Evolutionary conservation across 2,113 vertebrate species (phyloP), one percentile per base, ranked within the genome.

Genomic region (Centropus unirufus): DNA sequence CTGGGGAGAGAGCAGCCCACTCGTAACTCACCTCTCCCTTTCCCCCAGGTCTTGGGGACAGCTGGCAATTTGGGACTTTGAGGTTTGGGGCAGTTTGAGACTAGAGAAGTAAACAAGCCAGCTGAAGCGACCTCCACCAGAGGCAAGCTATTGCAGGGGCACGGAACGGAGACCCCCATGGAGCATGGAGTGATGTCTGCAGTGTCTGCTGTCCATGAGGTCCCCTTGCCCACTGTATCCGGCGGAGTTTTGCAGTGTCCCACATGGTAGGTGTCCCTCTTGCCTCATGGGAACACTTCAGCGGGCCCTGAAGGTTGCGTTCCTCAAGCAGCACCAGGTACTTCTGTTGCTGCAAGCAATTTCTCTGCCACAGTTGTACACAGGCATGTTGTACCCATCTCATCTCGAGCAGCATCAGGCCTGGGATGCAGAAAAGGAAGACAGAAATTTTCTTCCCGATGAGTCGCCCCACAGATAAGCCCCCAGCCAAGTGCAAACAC

Each of bases 181-280:
- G 40, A 46, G 39, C 54, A 67, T 62, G 30, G 3, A 14, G 11
- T 0, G 0, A 11, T 27, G 58, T 14, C 49, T 42, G 15, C n/a
- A 26, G 13, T 0, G 0, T 19, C 34, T 55, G 34, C 1, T 1
- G n/a, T 14, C 36, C 1, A 0, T 16, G 14, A 17, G 63, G 8
- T 1, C 1, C 9, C 6, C 10, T 47, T 32, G 29, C 26, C 5
- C 9, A 5, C 20, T 1, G 4, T 5, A 7, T 39, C 39, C 14
- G 22, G 15, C 8, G 23, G 21, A 42, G 3, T 23, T 47, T 20
- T 24, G 4, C 57, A 67, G 30, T 27, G 21, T 10, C 12, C 59
- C 30, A 54, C 6, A 61, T 47, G 12, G 16, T 14, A 40, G 51
- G 40, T 36, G 30, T 8, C 9, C 20, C 12, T 36, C 23, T 21